These are phyloP conservation scores for Elachura formosa DNA, from an alignment of 2,113 vertebrate species.

Conservation along the genomic window DNA sequence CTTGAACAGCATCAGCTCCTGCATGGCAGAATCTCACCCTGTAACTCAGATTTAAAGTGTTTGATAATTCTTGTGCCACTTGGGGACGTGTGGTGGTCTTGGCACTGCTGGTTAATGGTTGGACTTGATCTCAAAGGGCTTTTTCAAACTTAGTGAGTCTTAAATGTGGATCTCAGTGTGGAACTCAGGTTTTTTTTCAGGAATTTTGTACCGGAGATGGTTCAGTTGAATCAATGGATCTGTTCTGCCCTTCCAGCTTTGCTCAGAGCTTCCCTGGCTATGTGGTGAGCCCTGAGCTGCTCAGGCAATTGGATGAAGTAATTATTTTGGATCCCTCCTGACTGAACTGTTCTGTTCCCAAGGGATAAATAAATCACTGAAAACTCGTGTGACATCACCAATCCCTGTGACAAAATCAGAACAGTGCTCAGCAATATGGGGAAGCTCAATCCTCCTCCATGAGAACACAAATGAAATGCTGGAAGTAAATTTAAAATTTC, in stretches of 20 bases:
- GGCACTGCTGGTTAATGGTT: background rate
- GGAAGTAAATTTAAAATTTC: background rate
- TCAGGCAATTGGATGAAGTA: too few species aligned
- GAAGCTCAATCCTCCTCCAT: background rate
- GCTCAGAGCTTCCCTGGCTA: background rate
- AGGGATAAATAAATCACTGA: background rate
- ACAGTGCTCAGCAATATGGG: fast-evolving
- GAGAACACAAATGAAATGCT: background rate
- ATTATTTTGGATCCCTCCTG: background rate
- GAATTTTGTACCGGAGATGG: background rate
- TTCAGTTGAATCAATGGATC: background rate
- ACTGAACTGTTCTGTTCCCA: background rate
- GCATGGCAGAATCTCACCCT: background rate
- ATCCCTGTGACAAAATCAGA: background rate
- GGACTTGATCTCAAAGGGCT: background rate
- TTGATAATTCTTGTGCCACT: background rate
- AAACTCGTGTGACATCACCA: background rate
- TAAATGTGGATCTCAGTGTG: background rate
- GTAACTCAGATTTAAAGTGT: fast-evolving
- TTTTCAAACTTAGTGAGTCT: background rate
- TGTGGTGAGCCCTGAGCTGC: background rate
- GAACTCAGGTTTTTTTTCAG: background rate
- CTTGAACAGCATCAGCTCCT: background rate
- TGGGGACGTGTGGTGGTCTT: background rate
- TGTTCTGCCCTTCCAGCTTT: background rate